Base-by-base conservation (phyloP, 2,113 vertebrate genomes). In the Polypterus bichir region DNA sequence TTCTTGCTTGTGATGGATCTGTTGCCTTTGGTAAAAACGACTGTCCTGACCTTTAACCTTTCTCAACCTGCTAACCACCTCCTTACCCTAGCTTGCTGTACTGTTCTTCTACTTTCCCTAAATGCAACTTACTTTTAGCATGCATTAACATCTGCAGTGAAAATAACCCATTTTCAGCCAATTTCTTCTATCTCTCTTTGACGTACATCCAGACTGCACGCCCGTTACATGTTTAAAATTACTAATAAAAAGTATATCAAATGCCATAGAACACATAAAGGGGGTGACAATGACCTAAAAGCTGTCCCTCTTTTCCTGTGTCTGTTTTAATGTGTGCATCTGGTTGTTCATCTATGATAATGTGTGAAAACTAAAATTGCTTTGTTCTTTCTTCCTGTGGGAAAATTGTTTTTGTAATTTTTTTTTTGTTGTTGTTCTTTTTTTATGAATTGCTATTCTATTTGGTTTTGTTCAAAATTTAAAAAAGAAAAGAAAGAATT, bases 51-150 rank as follows among this genome's bases (percentile, higher is more conserved):
- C 69, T 75, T 64, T 68, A 67, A 80, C 70, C 69, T 71, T 61
- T 65, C 68, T 81, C 77, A 73, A 59, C 69, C 59, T 52, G 60
- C 68, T 71, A 51, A 76, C 70, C 76, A 79, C 65, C 77, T 68
- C 64, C 78, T 66, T 73, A 69, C 72, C 73, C 80, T 75, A 79
- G 81, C 89, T 91, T 90, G 84, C 86, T 87, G 80, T 89, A 84
- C 83, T 81, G 83, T 91, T 89, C 74, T 88, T 89, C 87, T 94
- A 92, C 86, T 96, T 90, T 93, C 91, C 93, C 94, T 95, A 98
- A 98, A 95, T 97, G 96, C 96, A 98, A 98, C 96, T 97, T 97
- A 94, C 92, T 97, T 94, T 92, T 90, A 96, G 91, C 92, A 97
- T 97, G 94, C 89, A 89, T 92, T 87, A 86, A 88, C 82, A 89